phyloP scores from a whole-genome alignment of 2,888 invertebrate genomes.

The Platycheirus albimanus region DNA sequence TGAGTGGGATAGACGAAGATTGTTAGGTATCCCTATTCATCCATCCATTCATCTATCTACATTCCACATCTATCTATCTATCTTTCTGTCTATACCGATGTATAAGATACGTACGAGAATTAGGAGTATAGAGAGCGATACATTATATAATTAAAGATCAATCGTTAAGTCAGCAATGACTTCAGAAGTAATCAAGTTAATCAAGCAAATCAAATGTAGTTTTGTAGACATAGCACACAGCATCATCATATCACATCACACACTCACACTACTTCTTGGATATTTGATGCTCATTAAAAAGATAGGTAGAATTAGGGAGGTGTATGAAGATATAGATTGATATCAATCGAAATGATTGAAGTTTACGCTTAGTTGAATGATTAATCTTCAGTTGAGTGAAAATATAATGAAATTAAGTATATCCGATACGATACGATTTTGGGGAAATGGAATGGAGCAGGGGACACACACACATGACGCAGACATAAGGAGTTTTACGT shows the following conservation, averaged over 20 bases:
- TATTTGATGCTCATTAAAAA: not conserved
- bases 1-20: not conserved
- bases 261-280: slow-evolving; percentile 4
- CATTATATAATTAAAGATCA: slow-evolving; percentile 29
- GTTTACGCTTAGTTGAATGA: slow-evolving; percentile 8
- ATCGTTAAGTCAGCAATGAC: slow-evolving; percentile 32
- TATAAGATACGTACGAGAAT: not conserved
- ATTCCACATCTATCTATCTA: too few species aligned
- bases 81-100: too few species aligned
- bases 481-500: too few species aligned
- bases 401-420: too few species aligned
- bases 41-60: too few species aligned
- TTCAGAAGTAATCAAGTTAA: slow-evolving; percentile 31
- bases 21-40: slow-evolving; percentile 4
- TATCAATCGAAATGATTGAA: slow-evolving; percentile 9
- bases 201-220: slow-evolving; percentile 37
- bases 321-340: not conserved
- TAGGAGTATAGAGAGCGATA: not conserved
- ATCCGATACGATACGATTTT: too few species aligned
- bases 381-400: slow-evolving; percentile 3
- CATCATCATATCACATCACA: not conserved
- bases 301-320: not conserved
- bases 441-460: too few species aligned
- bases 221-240: not conserved
- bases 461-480: too few species aligned